Evolutionary conservation across 2,888 invertebrate genomes (phyloP), one percentile per base, ranked within the genome.

Genomic region (Drosophila peninsularis): DNA sequence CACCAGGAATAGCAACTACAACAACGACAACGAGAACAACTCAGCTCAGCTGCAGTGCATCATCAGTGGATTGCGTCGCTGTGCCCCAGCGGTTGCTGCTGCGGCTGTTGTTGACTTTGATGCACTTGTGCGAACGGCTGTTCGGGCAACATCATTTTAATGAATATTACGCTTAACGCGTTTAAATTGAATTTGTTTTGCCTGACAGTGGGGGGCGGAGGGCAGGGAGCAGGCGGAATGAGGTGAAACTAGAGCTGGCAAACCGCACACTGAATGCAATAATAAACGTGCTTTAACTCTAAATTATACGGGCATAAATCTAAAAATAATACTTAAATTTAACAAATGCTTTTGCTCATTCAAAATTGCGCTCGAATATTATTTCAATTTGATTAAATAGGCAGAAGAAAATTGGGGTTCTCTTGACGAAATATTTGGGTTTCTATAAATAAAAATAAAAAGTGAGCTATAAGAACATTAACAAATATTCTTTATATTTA

Each of bases 71-170:
- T 68, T 73, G 78, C 57, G 39, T 63, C 78, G 14, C 45, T 57
- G 63, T 21, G 68, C 78, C 78, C 27, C 64, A 63, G 75, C 53
- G 62, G 63, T 61, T 70, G 61, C 49, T 56, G 55, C 57, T 65
- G 74, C 37, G 78, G 60, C 74, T 68, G 63, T 36, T 58, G 49
- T 62, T 70, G 61, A 73, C 68, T 76, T 67, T 67, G 77, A 77
- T 70, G 67, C 84, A 55, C 75, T 53, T 65, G 63, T 54, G 27
- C 39, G 32, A 32, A 14, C 24, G 62, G 27, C 14, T 10, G 57
- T 69, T 75, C 49, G 45, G 49, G 62, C 69, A 71, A 74, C 86
- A 85, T 69, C 56, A 80, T 77, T 82, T 75, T 88, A 83, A 83
- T 88, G 78, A 75, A 86, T 74, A 80, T 83, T 85, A 62, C 68